These are phyloP conservation scores for Stramonita haemastoma DNA, from an alignment of 2,888 invertebrate species.

Conservation along the genomic window DNA sequence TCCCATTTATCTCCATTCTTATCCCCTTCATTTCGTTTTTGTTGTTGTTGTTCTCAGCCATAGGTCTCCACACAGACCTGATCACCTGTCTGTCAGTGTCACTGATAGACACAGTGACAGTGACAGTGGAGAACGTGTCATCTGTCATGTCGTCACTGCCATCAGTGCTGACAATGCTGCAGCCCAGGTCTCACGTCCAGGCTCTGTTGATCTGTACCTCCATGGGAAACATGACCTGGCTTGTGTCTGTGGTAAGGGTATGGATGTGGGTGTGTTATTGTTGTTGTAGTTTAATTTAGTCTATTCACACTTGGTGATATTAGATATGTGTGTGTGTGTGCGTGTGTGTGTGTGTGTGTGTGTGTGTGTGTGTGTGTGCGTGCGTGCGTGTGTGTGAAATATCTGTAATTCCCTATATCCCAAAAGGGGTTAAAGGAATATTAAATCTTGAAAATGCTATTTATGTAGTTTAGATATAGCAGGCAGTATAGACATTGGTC, in stretches of 20 bases:
- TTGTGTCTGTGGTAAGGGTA: neutral
- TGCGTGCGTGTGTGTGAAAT: neutral
- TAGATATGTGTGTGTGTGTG: neutral
- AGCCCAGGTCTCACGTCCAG: neutral
- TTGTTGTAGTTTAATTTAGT: no score
- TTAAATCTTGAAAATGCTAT: no score
- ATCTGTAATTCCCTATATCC: neutral
- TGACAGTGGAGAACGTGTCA: neutral
- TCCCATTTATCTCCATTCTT: no score
- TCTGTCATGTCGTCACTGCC: neutral
- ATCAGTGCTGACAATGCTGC: neutral
- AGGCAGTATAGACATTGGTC: no score
- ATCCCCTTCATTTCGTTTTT: no score
- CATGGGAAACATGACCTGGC: neutral
- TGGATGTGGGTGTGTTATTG: no score
- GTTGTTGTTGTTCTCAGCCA: neutral
- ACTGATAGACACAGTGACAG: neutral
- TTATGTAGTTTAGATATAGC: no score
- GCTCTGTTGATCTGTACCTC: neutral
- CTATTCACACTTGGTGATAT: no score
- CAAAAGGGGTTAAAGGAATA: no score
- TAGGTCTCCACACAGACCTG: neutral
- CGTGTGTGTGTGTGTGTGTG: neutral
- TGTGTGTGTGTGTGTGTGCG: conserved; percentile 16
- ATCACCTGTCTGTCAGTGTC: neutral